Evolutionary conservation across 2,888 invertebrate species (phyloP).

Genomic region (Hylaea fasciaria): DNA sequence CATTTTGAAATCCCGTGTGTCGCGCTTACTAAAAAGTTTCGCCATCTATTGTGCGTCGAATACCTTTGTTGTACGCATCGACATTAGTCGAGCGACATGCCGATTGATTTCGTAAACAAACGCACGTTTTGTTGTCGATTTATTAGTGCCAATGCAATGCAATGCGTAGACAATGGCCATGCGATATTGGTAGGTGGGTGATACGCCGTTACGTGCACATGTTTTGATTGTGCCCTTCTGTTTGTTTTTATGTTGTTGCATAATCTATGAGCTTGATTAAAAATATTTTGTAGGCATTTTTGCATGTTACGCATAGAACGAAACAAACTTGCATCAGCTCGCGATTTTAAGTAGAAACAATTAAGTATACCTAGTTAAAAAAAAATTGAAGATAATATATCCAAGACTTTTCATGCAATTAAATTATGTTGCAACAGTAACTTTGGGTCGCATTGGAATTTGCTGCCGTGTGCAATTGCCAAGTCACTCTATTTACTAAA

Average conservation of each 20-base stretch:
- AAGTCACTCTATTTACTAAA: too few species aligned
- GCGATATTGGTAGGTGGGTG: slow-evolving; percentile 44
- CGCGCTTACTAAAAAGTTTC: slow-evolving; percentile 60
- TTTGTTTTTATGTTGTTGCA: slow-evolving; percentile 22
- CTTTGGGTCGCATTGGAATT: too few species aligned
- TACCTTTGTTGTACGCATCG: slow-evolving; percentile 70
- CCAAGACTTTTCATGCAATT: too few species aligned
- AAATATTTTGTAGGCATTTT: too few species aligned
- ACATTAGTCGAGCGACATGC: slow-evolving; percentile 75
- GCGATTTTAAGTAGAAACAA: too few species aligned
- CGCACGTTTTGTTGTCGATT: slow-evolving; percentile 72
- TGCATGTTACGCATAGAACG: not conserved
- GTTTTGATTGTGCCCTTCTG: slow-evolving; percentile 29
- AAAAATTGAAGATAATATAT: too few species aligned
- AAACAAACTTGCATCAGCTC: too few species aligned
- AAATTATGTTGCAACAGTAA: too few species aligned
- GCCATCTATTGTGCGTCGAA: slow-evolving; percentile 62
- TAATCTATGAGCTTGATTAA: slow-evolving; percentile 13
- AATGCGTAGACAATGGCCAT: slow-evolving; percentile 54
- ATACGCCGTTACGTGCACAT: slow-evolving; percentile 61
- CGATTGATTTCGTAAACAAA: slow-evolving; percentile 80
- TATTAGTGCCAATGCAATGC: slow-evolving; percentile 62
- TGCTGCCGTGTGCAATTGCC: too few species aligned
- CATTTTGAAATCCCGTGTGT: slow-evolving; percentile 50
- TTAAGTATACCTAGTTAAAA: too few species aligned